These are phyloP conservation scores for Phrynocephalus versicolor DNA, from an alignment of 2,113 vertebrate species.

Conservation along the genomic window DNA sequence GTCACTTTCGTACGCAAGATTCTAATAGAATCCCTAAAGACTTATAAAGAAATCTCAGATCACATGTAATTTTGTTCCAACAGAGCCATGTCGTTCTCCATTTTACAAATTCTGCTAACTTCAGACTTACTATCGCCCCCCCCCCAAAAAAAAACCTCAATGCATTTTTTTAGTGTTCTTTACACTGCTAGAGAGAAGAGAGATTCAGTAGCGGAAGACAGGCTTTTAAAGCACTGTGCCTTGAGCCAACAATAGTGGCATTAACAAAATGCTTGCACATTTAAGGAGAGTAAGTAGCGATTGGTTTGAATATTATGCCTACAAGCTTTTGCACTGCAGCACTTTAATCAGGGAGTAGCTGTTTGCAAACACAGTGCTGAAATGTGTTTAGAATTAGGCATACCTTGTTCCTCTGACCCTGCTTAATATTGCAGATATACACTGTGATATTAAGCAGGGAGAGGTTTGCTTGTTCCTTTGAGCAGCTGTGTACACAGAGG, in stretches of 20 bases:
- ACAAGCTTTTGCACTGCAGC: neutral
- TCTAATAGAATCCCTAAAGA: constrained; percentile 23
- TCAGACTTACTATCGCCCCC: neutral
- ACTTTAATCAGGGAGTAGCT: neutral
- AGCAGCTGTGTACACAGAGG: neutral
- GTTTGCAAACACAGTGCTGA: neutral
- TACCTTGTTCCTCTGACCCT: neutral
- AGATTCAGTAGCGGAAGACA: constrained; percentile 31
- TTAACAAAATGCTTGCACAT: neutral
- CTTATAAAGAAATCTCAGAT: constrained; percentile 37
- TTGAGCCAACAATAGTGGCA: neutral
- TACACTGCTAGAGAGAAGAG: constrained; percentile 10
- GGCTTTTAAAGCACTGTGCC: constrained; percentile 16
- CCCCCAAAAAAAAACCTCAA: neutral
- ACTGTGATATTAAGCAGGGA: too few species aligned
- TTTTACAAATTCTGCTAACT: constrained; percentile 29
- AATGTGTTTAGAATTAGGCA: neutral
- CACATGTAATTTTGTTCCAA: constrained; percentile 35
- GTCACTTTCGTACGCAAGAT: constrained; percentile 25
- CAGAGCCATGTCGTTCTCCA: constrained; percentile 24
- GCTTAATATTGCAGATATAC: neutral
- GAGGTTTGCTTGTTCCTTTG: neutral
- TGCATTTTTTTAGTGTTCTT: constrained; percentile 18
- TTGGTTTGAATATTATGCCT: neutral
- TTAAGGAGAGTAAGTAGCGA: neutral